Evolutionary conservation across 30 jellyfish, hydroid and myxozoan genomes (phyloP).

Genomic region (Chironex yamaguchii): DNA sequence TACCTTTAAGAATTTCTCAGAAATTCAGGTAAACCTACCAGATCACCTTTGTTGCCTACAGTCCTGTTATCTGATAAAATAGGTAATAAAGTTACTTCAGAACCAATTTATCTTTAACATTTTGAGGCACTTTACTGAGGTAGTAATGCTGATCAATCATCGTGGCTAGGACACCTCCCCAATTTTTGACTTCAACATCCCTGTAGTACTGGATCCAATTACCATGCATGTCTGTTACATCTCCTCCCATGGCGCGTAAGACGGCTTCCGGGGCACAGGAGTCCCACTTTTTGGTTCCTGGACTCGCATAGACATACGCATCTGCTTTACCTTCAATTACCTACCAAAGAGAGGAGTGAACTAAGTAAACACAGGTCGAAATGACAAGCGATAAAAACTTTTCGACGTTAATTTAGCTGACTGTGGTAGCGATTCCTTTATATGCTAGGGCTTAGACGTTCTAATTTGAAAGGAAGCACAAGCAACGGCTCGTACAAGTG

Average conservation of each 20-base stretch:
- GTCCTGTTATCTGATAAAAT: too few species aligned
- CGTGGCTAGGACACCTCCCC: conserved; percentile 93
- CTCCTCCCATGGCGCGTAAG: conserved; percentile 90
- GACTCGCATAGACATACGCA: conserved; percentile 92
- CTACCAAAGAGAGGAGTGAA: neutral
- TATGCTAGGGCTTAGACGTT: too few species aligned
- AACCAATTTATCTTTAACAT: conserved; percentile 27
- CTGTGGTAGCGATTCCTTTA: too few species aligned
- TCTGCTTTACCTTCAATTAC: conserved; percentile 97
- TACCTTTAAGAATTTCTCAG: too few species aligned
- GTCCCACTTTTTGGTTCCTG: conserved; percentile 99
- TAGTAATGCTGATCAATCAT: conserved; percentile 80
- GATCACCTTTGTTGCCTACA: too few species aligned
- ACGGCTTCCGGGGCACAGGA: conserved; percentile 98
- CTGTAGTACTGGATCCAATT: conserved; percentile 70
- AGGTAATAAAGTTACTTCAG: too few species aligned
- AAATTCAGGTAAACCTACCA: too few species aligned
- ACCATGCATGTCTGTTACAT: conserved; percentile 80
- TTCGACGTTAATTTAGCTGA: too few species aligned
- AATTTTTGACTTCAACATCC: conserved; percentile 34
- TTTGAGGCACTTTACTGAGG: conserved; percentile 72
- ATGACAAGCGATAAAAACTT: too few species aligned
- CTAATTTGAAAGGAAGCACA: too few species aligned
- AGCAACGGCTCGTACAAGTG: too few species aligned
- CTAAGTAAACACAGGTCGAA: too few species aligned